A percentile compares a stretch with the other conserved stretches of the same genome.
These are phyloP conservation scores for Porites lobata DNA, from an alignment of 92 coral and sea anemone genomes.

Conservation along the genomic window DNA sequence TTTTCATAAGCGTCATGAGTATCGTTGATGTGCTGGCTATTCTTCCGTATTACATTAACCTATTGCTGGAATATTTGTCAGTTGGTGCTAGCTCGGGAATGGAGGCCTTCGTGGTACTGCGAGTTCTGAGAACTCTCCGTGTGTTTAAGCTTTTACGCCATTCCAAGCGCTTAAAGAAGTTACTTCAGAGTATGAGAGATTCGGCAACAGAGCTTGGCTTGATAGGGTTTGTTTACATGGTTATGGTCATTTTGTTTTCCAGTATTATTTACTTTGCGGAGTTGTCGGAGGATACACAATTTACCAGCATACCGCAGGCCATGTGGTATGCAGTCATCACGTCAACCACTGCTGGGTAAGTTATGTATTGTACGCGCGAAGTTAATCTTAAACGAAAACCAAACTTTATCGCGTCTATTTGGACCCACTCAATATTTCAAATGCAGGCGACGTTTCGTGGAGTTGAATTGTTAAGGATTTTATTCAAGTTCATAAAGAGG, in stretches of 20 bases:
- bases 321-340: conserved; percentile 96
- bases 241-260: conserved; percentile 77
- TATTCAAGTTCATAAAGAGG: too few species aligned
- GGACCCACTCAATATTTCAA: too few species aligned
- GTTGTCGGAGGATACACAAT: conserved; percentile 67
- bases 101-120: conserved; percentile 68
- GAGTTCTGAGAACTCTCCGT: conserved; percentile 82
- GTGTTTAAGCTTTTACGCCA: conserved; percentile 83
- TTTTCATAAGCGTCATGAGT: conserved; percentile 76
- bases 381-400: too few species aligned
- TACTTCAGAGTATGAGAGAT: conserved; percentile 71
- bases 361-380: not conserved
- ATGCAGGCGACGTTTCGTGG: too few species aligned
- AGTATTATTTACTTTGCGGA: conserved; percentile 88
- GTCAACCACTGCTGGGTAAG: conserved; percentile 90
- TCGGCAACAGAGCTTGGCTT: conserved; percentile 85
- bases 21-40: conserved; percentile 82
- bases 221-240: conserved; percentile 74
- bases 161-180: conserved; percentile 73
- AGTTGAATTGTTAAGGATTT: too few species aligned
- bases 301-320: conserved; percentile 87
- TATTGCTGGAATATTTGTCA: conserved; percentile 55
- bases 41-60: conserved; percentile 76
- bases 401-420: too few species aligned
- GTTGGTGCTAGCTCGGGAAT: conserved; percentile 57